Evolutionary conservation across 2,888 invertebrate genomes (phyloP).

Genomic region (Pseudococcus jackbeardsleyi): DNA sequence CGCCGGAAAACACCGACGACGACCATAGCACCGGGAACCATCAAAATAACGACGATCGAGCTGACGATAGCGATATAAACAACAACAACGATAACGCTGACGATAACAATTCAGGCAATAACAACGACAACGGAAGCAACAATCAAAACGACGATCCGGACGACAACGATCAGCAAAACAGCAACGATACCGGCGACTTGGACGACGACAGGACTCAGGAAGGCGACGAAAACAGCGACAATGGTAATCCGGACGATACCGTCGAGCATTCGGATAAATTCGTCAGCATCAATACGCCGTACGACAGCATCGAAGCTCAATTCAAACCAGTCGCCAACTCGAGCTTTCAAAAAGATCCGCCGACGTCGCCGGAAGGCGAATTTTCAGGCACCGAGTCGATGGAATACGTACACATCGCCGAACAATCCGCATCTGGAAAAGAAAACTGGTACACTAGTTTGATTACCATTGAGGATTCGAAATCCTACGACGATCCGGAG

Average conservation of each 20-base stretch:
- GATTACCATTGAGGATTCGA: constrained; percentile 84
- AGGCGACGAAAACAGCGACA: constrained; percentile 62
- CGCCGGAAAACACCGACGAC: background rate
- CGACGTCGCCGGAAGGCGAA: constrained; percentile 65
- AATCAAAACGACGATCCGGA: constrained; percentile 50
- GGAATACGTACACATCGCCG: constrained; percentile 67
- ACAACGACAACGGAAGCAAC: constrained; percentile 15
- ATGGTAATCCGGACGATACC: background rate
- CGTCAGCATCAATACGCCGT: constrained; percentile 43
- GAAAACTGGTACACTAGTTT: constrained; percentile 81
- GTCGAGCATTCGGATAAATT: background rate
- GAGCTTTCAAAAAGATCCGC: background rate
- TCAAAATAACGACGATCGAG: constrained; percentile 21
- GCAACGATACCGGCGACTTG: constrained; percentile 69
- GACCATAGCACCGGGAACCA: background rate
- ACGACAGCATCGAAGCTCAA: constrained; percentile 60
- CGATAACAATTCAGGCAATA: constrained; percentile 11
- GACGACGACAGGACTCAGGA: constrained; percentile 69
- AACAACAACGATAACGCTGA: constrained; percentile 24
- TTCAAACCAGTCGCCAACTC: constrained; percentile 19
- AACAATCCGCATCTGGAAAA: constrained; percentile 17
- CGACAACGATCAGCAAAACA: constrained; percentile 67
- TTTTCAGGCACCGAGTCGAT: constrained; percentile 69
- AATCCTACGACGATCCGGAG: constrained; percentile 75
- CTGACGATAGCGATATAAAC: constrained; percentile 7